phyloP scores from a whole-genome alignment of 2,888 invertebrate genomes.

The Alloplasta piceator region DNA sequence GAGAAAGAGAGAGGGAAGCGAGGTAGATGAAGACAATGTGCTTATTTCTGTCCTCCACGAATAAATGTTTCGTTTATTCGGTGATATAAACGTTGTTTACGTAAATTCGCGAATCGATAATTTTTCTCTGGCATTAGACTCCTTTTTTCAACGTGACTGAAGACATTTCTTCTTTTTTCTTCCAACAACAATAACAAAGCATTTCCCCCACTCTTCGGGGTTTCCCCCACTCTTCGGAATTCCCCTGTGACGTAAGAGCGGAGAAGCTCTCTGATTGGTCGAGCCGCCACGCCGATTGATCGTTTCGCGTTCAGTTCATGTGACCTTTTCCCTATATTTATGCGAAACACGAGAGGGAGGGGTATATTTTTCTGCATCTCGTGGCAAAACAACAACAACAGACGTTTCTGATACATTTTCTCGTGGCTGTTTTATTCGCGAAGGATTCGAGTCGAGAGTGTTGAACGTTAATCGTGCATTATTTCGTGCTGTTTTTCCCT shows the following conservation, averaged over 20 bases:
- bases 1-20: background rate
- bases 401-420: slow-evolving; percentile 61
- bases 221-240: slow-evolving; percentile 31
- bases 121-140: too few relatives aligned
- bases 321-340: slow-evolving; percentile 77
- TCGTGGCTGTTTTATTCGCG: slow-evolving; percentile 23
- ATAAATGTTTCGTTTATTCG: slow-evolving; percentile 9
- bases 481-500: slow-evolving; percentile 5
- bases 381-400: slow-evolving; percentile 80
- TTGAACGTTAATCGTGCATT: slow-evolving; percentile 10
- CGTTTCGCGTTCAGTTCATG: slow-evolving; percentile 73
- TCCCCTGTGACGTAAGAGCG: slow-evolving; percentile 49
- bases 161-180: too few relatives aligned
- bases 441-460: slow-evolving; percentile 25
- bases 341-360: slow-evolving; percentile 69
- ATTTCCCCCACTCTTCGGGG: too few relatives aligned
- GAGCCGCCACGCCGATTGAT: slow-evolving; percentile 72
- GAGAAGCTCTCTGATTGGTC: slow-evolving; percentile 67
- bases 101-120: background rate
- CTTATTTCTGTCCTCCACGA: slow-evolving; percentile 49
- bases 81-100: slow-evolving; percentile 21
- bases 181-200: too few relatives aligned
- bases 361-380: slow-evolving; percentile 75
- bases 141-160: too few relatives aligned
- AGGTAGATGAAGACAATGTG: slow-evolving; percentile 16